Base-by-base conservation (phyloP, 2,888 invertebrate genomes). In the Morpho achilles region DNA sequence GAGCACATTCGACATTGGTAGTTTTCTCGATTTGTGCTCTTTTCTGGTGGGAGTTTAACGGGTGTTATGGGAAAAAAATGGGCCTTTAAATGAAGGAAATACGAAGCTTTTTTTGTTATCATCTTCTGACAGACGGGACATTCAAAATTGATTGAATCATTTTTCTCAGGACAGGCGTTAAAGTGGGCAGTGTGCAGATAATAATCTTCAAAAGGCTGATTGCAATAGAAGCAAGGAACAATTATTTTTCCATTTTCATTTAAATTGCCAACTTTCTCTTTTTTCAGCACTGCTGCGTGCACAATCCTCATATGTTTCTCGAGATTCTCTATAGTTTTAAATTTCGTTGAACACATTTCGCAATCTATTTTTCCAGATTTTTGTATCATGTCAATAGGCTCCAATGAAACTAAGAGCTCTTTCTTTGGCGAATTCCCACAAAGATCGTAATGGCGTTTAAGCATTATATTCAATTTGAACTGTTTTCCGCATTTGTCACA, bases 391-490 rank as follows among this genome's bases (percentile, higher is more conserved):
- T 87, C 87, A 10, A 88, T 82, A 0, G 89, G 88, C 62, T 87
- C 77, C 40, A 89, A 64, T 0, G 85, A 73, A 40, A 90, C 73
- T 5, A 80, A 71, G 10, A 89, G 66, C 64, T 87, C 82, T 58
- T 87, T 89, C 62, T 77, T 70, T 0, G 79, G 80, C 0, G 80
- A 70, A 40, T 73, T 77, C 0, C 71, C 71, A 59, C 90, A 90
- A 0, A 73, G 60, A 8, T 84, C 84, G 16, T 71, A 63, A 61
- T 91, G 91, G 0, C 89, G 78, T 52, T 89, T 90, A 51, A 91
- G 66, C 91, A 91, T 91, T 54, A 91, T 91, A 57, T 90, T 88
- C 49, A 91, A 68, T 69, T 91, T 91, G 66, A 91, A 91, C 0
- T 76, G 77, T 64, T 83, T 88, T 0, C 76, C 80, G 60, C 91